Conservation (phyloP, 2,888 invertebrate genomes). For the Zonitis immaculata region DNA sequence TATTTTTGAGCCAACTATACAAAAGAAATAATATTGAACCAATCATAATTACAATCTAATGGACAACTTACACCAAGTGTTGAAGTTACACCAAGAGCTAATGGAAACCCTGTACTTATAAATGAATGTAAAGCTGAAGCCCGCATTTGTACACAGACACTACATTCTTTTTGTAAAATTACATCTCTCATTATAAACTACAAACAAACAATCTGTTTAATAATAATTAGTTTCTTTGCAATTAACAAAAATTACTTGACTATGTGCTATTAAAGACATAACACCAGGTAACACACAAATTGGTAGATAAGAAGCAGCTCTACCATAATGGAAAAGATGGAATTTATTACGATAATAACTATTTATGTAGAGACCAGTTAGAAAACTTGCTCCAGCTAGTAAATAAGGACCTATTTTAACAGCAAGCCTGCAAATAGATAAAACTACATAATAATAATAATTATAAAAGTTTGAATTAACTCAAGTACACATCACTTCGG, state of each 20-base stretch:
- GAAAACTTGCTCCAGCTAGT: constrained; percentile 52
- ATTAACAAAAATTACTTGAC: constrained; percentile 47
- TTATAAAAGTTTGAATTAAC: constrained; percentile 9
- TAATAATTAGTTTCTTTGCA: neutral
- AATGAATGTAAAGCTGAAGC: constrained; percentile 55
- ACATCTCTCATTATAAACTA: constrained; percentile 57
- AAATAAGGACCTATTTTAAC: constrained; percentile 51
- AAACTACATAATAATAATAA: constrained; percentile 10
- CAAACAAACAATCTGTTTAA: constrained; percentile 26
- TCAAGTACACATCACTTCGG: constrained; percentile 57
- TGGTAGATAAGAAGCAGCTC: constrained; percentile 58
- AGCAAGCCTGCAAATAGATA: constrained; percentile 50
- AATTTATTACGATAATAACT: constrained; percentile 58
- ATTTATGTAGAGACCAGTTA: constrained; percentile 59
- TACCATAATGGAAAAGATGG: constrained; percentile 57
- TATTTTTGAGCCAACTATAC: constrained; percentile 60
- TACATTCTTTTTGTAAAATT: constrained; percentile 58
- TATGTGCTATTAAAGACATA: constrained; percentile 54
- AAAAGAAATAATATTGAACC: constrained; percentile 14
- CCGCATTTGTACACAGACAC: constrained; percentile 61
- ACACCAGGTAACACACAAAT: constrained; percentile 58
- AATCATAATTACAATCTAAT: constrained; percentile 48
- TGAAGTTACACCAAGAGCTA: constrained; percentile 44
- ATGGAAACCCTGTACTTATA: constrained; percentile 57
- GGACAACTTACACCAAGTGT: constrained; percentile 58